A percentile compares a stretch with the other conserved stretches of the same genome.
Conservation (phyloP, 2,113 vertebrate genomes). For the Micromys minutus region DNA sequence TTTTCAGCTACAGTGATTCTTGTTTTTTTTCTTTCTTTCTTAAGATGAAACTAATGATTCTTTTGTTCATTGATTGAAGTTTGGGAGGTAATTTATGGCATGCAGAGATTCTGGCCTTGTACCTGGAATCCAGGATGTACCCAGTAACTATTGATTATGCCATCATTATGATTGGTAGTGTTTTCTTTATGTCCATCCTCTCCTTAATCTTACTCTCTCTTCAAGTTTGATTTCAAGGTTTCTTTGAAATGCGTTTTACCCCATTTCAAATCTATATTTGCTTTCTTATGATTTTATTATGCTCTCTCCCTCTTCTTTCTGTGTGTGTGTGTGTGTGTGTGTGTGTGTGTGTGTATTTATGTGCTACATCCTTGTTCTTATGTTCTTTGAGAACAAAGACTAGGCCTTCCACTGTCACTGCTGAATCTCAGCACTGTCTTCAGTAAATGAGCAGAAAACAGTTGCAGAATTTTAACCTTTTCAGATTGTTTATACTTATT, state of each 20-base stretch:
- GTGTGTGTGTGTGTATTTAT: neutral
- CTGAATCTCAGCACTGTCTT: neutral
- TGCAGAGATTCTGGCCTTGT: neutral
- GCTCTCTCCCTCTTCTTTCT: neutral
- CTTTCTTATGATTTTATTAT: conserved; percentile 33
- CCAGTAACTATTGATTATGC: neutral
- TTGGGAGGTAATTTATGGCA: neutral
- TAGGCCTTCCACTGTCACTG: neutral
- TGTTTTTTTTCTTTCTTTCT: neutral
- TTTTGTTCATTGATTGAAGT: neutral
- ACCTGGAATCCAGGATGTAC: neutral
- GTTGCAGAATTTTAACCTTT: conserved; percentile 26
- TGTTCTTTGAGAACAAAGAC: neutral
- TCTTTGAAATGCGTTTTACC: neutral
- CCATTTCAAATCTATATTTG: conserved; percentile 18
- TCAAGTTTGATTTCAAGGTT: neutral
- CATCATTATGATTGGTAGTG: neutral
- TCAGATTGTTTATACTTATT: neutral
- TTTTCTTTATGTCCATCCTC: neutral
- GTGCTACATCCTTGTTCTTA: neutral
- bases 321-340: neutral
- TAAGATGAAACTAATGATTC: conserved; percentile 10
- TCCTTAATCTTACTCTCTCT: neutral
- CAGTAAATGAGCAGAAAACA: conserved; percentile 23
- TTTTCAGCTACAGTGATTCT: conserved; percentile 6